Evolutionary conservation across 2,888 invertebrate species (phyloP), one percentile per base, ranked within the genome.

Genomic region (Dynastes maya): DNA sequence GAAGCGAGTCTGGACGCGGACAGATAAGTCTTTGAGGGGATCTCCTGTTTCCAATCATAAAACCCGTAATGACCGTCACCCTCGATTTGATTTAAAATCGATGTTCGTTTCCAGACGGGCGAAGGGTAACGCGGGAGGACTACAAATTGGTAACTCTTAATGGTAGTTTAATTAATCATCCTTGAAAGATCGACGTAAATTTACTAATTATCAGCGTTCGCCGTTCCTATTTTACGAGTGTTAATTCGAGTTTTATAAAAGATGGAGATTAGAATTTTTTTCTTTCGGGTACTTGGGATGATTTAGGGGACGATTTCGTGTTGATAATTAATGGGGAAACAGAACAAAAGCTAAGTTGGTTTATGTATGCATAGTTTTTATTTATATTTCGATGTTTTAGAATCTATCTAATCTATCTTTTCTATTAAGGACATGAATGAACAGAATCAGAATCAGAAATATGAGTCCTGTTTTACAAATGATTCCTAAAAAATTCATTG

Each of bases 1-100:
- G 68, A 51, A 68, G 68, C 68, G 4, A 61, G 27, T 13, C 40
- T 45, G 29, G 29, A 27, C 55, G 45, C n/a, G 55, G 27, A 27
- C 22, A 74, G 61, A 61, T 61, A 74, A 58, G 29, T 63, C 32
- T 29, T 61, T 61, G 29, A 40, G 9, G 13, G 58, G 37, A 22
- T 72, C 40, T 72, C 58, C 11, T 58, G 58, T 72, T 58, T 58
- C 40, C 72, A 72, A 58, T 58, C 72, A 72, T 72, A 72, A 72
- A 72, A 72, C 27, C n/a, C 40, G 16, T 72, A 72, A 72, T 72
- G 45, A 72, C 58, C 63, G 29, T 63, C 58, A 61, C 40, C 40
- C 29, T 22, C 11, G 16, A 32, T 61, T 72, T 58, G 72, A 72
- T 58, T 61, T 72, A 68, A 49, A 68, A 68, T 29, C 29, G 68